phyloP scores from a whole-genome alignment of 1,140 invertebrate species.

The Phenacoccus solenopsis region DNA sequence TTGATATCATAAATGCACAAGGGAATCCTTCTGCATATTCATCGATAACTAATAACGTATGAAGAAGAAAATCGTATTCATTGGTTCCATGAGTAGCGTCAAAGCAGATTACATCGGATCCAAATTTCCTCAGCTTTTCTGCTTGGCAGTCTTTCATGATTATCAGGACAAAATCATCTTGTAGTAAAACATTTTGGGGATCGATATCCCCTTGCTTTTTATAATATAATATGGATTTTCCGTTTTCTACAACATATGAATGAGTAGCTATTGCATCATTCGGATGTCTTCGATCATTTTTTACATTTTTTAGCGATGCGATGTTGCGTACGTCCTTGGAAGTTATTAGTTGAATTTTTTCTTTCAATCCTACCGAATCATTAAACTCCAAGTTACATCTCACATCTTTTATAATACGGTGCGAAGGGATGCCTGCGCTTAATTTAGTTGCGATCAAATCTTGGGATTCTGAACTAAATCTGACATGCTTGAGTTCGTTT shows the following conservation, averaged over 20 bases:
- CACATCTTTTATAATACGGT: no score
- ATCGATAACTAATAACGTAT: slow-evolving; percentile 14
- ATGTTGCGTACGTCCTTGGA: no score
- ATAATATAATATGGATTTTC: background rate
- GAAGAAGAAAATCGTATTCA: background rate
- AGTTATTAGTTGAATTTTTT: no score
- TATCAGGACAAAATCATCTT: slow-evolving; percentile 12
- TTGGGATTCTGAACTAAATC: no score
- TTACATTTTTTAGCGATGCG: no score
- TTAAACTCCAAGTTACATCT: no score
- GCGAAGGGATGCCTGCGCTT: no score
- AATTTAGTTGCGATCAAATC: no score
- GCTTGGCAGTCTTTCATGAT: background rate
- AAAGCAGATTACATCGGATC: background rate
- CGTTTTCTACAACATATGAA: background rate
- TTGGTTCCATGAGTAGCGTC: slow-evolving; percentile 13
- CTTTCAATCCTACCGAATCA: no score
- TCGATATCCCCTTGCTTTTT: background rate
- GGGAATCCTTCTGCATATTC: background rate
- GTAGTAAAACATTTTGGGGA: background rate
- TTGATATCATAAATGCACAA: slow-evolving; percentile 5
- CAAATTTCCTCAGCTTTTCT: background rate
- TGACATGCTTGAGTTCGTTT: no score
- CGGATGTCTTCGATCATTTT: no score
- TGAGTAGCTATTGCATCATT: background rate